Conservation (phyloP, 1,140 invertebrate genomes). For the Nebria ingens region DNA sequence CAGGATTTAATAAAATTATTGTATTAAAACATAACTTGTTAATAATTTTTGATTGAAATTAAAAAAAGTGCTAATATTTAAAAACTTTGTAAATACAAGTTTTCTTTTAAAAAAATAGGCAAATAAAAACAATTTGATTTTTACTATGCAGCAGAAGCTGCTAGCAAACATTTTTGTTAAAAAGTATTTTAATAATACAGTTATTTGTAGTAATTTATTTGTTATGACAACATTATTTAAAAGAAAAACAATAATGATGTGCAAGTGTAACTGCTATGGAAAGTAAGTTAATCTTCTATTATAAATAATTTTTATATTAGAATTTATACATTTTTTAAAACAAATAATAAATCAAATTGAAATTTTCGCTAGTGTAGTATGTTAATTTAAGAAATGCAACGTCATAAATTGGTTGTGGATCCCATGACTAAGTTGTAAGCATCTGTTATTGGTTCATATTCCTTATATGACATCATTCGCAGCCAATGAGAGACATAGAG, state of each 20-base stretch:
- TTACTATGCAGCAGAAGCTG: not conserved
- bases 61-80: too few species aligned
- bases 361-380: not conserved
- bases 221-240: not conserved
- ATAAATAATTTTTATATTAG: too few species aligned
- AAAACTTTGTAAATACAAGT: too few species aligned
- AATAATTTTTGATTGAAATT: too few species aligned
- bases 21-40: too few species aligned
- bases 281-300: too few species aligned
- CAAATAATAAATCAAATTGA: too few species aligned
- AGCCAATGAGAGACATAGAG: not conserved
- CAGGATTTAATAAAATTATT: too few species aligned
- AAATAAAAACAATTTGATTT: not conserved
- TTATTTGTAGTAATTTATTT: not conserved
- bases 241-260: not conserved
- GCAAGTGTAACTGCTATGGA: not conserved
- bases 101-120: too few species aligned
- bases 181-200: not conserved
- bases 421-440: not conserved
- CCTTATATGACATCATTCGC: too few species aligned
- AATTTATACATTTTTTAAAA: too few species aligned
- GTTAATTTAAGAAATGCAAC: not conserved
- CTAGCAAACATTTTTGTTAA: not conserved
- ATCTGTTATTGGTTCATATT: not conserved
- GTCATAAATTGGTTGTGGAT: not conserved